Base-by-base conservation (phyloP, 2,797 vertebrate species). In the Esox lucius region DNA sequence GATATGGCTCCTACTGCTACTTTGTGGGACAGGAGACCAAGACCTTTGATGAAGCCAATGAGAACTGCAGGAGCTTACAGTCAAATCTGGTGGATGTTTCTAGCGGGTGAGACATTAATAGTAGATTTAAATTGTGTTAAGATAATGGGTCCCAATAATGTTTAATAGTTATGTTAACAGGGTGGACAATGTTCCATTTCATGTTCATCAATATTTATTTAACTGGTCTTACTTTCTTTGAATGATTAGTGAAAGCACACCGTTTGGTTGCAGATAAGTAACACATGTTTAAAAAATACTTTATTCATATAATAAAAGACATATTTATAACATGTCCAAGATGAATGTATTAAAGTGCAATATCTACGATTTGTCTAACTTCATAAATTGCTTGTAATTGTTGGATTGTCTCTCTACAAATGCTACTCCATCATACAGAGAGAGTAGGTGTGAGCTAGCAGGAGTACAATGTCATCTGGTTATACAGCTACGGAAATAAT, bases 1-100 rank as follows among this genome's bases (percentile, higher is more conserved):
- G 90, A 83, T 91, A 96, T 68, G 94, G 95, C 0, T 96, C 94
- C 78, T 95, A 95, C 86, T 99, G 98, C 84, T 99, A 98, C 83
- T 90, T 95, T 75, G 84, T 95, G 79, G 96, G 95, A 83, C 87
- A 90, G 13, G 91, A 91, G 35, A 93, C 94, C 75, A 93, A 92
- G 81, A 92, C 95, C 0, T 98, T 97, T 90, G 75, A 91, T 72
- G 93, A 95, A 83, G 96, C 97, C 53, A 96, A 96, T 78, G 89
- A 92, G 5, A 94, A 90, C 64, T 99, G 98, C 85, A 85, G 75
- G 75, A 89, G 68, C 1, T 84, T 92, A 70, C 88, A 83, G 2
- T 95, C 96, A 28, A 94, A 92, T 78, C 90, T 99, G 82, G 92
- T 90, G 68, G 96, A 96, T 71, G 42, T 98, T 80, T 91, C 94